Percentiles rank a stretch among this genome's conserved stretches.
These are phyloP conservation scores for Ptychadena robeensis DNA, from an alignment of 2,797 vertebrate species.

Conservation along the genomic window DNA sequence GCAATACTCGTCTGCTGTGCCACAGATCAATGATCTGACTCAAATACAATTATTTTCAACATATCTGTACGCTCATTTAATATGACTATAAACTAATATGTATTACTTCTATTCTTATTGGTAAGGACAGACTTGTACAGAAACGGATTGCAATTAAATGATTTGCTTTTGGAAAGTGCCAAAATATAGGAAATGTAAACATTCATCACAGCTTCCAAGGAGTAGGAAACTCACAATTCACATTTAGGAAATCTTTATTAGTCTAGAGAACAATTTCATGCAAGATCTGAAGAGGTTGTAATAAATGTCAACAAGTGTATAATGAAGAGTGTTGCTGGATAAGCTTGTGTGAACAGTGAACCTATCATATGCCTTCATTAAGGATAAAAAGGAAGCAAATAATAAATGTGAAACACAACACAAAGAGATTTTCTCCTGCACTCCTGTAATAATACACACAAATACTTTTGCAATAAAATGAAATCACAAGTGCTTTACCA, in stretches of 20 bases:
- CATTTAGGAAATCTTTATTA: conserved; percentile 7
- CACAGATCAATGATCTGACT: conserved; percentile 63
- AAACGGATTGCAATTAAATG: conserved; percentile 3
- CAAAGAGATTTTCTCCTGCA: no score
- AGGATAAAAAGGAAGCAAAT: neutral
- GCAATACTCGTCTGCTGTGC: conserved; percentile 53
- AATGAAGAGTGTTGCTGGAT: neutral
- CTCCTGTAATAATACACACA: no score
- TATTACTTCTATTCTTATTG: conserved; percentile 51
- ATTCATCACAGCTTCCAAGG: neutral
- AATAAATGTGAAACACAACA: neutral
- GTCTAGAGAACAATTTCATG: conserved; percentile 5
- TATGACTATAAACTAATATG: conserved; percentile 59
- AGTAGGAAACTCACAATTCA: neutral
- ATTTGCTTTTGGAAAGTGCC: neutral
- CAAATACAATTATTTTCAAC: conserved; percentile 62
- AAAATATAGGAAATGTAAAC: conserved; percentile 2
- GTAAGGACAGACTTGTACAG: conserved; percentile 62
- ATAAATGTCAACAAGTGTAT: conserved; percentile 3
- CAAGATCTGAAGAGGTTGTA: neutral
- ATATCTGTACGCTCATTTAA: conserved; percentile 48
- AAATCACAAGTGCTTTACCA: no score
- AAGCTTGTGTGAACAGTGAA: neutral
- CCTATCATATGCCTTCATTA: neutral
- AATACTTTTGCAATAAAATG: no score